A percentile compares a stretch with the other conserved stretches of the same genome.
These are phyloP conservation scores for Rhagoletis zephyria DNA, from an alignment of 1,140 invertebrate genomes.

Conservation along the genomic window DNA sequence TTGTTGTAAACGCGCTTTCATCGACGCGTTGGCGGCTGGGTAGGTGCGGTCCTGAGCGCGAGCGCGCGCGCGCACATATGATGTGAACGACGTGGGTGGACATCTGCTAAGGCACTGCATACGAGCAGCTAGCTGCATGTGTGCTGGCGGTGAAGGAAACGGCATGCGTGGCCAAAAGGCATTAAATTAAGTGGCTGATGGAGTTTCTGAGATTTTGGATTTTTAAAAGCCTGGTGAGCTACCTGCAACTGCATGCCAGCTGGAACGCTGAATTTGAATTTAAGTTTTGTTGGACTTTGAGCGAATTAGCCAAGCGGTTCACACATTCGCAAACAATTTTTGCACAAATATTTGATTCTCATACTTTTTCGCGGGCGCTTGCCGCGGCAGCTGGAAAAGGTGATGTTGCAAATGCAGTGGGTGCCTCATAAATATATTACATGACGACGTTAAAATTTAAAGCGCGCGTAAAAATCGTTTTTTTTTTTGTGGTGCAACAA, in stretches of 20 bases:
- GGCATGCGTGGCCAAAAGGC: neutral
- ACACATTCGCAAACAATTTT: neutral
- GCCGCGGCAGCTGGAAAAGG: neutral
- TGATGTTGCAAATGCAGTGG: neutral
- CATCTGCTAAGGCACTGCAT: neutral
- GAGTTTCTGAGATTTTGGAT: neutral
- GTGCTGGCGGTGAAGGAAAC: neutral
- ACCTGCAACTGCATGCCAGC: neutral
- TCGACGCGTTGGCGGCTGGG: neutral
- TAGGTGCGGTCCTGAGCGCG: neutral
- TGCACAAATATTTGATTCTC: constrained; percentile 27
- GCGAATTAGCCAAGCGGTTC: neutral
- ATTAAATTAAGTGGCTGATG: neutral
- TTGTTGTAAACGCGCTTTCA: neutral
- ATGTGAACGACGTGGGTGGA: constrained; percentile 29
- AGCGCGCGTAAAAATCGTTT: neutral
- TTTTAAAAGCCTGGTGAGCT: neutral
- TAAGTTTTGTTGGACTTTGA: neutral
- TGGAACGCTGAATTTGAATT: neutral
- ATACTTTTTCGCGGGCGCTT: constrained; percentile 6
- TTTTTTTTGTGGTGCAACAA: neutral
- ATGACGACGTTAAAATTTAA: neutral
- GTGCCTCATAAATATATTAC: neutral
- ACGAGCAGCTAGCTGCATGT: neutral
- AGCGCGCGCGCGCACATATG: neutral